Conservation (phyloP, 2,888 invertebrate species). For the Idaea straminata region DNA sequence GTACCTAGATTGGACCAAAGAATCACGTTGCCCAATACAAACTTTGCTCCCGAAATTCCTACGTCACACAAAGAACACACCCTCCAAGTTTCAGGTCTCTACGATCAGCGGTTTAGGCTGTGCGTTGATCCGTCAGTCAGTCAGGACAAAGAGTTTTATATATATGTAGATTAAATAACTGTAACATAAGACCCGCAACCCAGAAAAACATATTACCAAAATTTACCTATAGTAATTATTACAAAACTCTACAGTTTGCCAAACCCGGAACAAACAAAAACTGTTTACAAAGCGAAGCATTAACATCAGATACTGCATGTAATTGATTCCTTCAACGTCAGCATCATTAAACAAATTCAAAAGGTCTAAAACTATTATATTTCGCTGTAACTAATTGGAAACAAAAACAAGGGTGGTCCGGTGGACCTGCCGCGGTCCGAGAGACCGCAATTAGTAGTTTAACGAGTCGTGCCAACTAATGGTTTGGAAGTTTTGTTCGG, state of each 20-base stretch:
- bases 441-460: conserved; percentile 66
- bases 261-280: conserved; percentile 5
- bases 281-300: conserved; percentile 9
- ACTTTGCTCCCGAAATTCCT: too few species aligned
- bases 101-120: too few species aligned
- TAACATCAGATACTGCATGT: conserved; percentile 5
- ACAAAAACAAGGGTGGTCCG: conserved; percentile 44
- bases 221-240: conserved; percentile 3
- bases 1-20: too few species aligned
- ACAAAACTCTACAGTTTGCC: conserved; percentile 4
- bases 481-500: conserved; percentile 57
- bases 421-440: conserved; percentile 34
- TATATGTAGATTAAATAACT: background rate
- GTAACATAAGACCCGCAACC: background rate
- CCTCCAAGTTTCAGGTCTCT: too few species aligned
- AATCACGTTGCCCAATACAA: too few species aligned
- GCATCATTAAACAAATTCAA: conserved; percentile 31
- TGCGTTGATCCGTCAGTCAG: too few species aligned
- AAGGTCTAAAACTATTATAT: conserved; percentile 36
- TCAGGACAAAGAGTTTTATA: too few species aligned
- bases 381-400: conserved; percentile 51
- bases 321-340: conserved; percentile 23
- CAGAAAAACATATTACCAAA: background rate
- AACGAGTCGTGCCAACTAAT: conserved; percentile 61
- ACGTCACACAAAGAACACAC: too few species aligned